Base-by-base conservation (phyloP, 1,140 invertebrate genomes). In the Bilobella aurantiaca region DNA sequence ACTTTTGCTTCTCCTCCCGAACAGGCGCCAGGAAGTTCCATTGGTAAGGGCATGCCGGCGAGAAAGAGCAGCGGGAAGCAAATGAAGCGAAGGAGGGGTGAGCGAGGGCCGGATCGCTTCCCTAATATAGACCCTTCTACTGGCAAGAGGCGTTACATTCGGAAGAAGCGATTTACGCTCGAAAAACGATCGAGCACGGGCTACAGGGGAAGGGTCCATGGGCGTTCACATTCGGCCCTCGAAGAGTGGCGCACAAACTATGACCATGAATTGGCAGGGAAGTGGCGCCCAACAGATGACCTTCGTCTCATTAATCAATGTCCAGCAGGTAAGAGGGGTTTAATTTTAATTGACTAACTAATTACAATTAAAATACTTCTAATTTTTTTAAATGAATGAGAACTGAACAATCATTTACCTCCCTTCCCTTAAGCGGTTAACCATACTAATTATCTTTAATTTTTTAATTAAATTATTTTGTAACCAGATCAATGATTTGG, bases 281-380 rank as follows among this genome's bases (percentile, higher is more conserved):
- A 30, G 37, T 99, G 96, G 95, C 97, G 97, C 77, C 92, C 95
- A 18, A 89, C 90, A 31, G 96, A 99, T 82, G 96, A 98, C 80
- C 80, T 98, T 5, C 87, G 91, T 1, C 79, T 99, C 1, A 93
- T 98, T 66, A n/a, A 87, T 91, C 72, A 92, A 91, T 69, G 90
- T 97, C 12, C 88, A 93, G 75, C 95, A 98, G 78, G 89, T 91
- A 77, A 79, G 76, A 29, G 42, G 12, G n/a, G n/a, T n/a, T n/a
- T n/a, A n/a, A n/a, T n/a, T n/a, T n/a, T n/a, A n/a, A n/a, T n/a
- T n/a, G n/a, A n/a, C n/a, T n/a, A n/a, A n/a, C n/a, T n/a, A n/a
- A n/a, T n/a, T n/a, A n/a, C n/a, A n/a, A n/a, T n/a, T n/a, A n/a
- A n/a, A n/a, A n/a, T n/a, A n/a, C n/a, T n/a, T n/a, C n/a, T n/a